Evolutionary conservation across 2,113 vertebrate genomes (phyloP).

Genomic region (Lasiurus borealis): DNA sequence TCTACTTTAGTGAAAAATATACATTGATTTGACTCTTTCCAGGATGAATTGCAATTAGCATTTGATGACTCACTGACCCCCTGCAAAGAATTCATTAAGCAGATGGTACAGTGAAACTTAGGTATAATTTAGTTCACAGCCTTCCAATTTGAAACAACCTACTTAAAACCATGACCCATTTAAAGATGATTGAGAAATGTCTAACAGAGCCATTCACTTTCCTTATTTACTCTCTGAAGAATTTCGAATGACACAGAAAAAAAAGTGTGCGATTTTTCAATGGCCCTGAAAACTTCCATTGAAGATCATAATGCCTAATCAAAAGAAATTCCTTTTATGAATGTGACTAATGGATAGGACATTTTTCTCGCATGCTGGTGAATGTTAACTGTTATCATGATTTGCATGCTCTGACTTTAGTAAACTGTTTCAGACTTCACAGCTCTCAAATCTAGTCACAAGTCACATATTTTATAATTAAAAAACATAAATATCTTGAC

Average conservation of each 20-base stretch:
- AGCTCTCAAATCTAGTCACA: background rate
- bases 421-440: background rate
- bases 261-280: conserved; percentile 54
- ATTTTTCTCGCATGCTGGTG: conserved; percentile 19
- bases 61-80: conserved; percentile 60
- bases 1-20: conserved; percentile 31
- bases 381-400: background rate
- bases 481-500: background rate
- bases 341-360: background rate
- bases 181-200: conserved; percentile 77
- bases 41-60: conserved; percentile 69
- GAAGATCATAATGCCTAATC: conserved; percentile 61
- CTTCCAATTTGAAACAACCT: conserved; percentile 71
- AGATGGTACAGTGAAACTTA: conserved; percentile 56
- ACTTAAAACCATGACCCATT: conserved; percentile 82
- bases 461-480: conserved; percentile 3
- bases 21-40: conserved; percentile 37
- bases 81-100: conserved; percentile 73
- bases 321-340: conserved; percentile 53
- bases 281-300: conserved; percentile 69
- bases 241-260: conserved; percentile 77
- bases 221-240: conserved; percentile 67
- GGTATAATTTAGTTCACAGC: conserved; percentile 74
- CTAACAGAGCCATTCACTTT: conserved; percentile 71
- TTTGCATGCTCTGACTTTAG: background rate